Percentiles rank a stretch among this genome's conserved stretches.
Evolutionary conservation across 2,113 vertebrate species (phyloP).

Genomic region (Felis chaus): DNA sequence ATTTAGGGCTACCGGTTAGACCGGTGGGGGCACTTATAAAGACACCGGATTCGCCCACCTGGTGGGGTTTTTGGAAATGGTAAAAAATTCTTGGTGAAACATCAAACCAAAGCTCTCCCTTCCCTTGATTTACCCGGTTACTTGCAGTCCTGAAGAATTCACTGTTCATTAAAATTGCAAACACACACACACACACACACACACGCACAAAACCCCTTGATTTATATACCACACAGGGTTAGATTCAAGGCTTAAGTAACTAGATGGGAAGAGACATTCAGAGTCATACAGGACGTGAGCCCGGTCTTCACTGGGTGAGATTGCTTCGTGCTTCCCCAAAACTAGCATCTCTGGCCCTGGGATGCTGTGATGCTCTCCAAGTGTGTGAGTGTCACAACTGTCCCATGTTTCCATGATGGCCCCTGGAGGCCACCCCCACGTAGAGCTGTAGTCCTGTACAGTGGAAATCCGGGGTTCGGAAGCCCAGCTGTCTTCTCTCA

Average conservation of each 20-base stretch:
- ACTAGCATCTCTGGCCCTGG: neutral
- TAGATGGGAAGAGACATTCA: neutral
- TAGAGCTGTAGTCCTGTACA: accelerated
- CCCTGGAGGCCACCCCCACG: accelerated
- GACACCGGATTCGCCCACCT: no score
- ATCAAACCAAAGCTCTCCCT: neutral
- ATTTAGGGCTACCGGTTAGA: neutral
- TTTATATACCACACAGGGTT: neutral
- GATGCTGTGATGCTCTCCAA: accelerated
- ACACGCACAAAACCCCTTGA: neutral
- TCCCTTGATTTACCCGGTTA: neutral
- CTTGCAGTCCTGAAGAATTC: neutral
- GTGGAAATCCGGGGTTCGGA: neutral
- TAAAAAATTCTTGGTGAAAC: neutral
- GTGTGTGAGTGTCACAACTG: accelerated
- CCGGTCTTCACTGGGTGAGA: no score
- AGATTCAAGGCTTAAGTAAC: neutral
- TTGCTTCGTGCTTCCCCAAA: accelerated
- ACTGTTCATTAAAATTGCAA: neutral
- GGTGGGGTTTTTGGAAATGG: neutral
- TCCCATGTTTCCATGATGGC: accelerated
- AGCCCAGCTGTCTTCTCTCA: neutral
- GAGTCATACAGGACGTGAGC: accelerated
- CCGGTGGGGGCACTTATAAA: accelerated
- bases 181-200: neutral